Base-by-base conservation (phyloP, 2,888 invertebrate species). In the Cepaea hortensis region DNA sequence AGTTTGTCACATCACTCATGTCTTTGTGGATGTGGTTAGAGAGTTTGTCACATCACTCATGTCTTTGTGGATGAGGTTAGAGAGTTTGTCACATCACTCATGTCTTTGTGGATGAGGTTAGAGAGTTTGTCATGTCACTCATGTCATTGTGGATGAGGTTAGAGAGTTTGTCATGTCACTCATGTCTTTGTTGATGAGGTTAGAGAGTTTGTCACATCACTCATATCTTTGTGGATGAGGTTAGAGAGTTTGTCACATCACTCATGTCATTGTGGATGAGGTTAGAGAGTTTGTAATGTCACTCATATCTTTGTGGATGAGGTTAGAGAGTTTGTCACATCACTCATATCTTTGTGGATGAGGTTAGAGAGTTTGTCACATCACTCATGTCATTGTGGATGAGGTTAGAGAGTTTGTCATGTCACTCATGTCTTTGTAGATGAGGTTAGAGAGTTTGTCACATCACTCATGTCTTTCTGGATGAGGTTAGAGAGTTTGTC, bases 371-470 rank as follows among this genome's bases (percentile, higher is more conserved):
- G 55, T 55, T 55, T 55, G 55, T 55, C 6, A 55, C 1, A 1
- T 35, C 35, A 35, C 1, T 35, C 35, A 35, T 35, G 35, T 35
- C 35, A 1, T 35, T 35, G 35, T 35, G 35, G 35, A 35, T 35
- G 35, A 35, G 35, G 35, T 35, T 35, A 35, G 35, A 35, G 35
- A n/a, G n/a, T n/a, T n/a, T n/a, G n/a, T n/a, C 98, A 98, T 94
- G 98, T 98, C 93, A 97, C 98, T 0, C 98, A 99, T 93, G 96
- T 98, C 0, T 95, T 98, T 87, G 95, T 99, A 20, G 99, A 99
- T 93, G 99, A 99, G 95, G 94, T 94, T 85, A 87, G 90, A 6
- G 55, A 55, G 55, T 55, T 55, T 55, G 55, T 55, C 6, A 55
- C 1, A 1, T 35, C 35, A 35, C 1, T 35, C 35, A 35, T 35